Conservation (phyloP, 1,140 invertebrate genomes). For the Lordiphosa clarofinis region DNA sequence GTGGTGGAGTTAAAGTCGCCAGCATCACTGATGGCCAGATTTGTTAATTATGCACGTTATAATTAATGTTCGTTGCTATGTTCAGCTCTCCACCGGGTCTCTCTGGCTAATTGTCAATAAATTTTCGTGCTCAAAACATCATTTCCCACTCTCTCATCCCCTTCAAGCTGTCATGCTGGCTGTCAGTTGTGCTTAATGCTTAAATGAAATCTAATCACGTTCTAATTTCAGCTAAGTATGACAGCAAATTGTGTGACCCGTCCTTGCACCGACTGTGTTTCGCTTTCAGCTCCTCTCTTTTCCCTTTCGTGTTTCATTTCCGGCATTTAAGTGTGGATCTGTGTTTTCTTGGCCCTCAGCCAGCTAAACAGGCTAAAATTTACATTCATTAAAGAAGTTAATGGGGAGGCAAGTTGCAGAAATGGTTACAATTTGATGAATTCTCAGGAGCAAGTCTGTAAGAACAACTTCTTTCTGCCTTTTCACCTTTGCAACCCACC, state of each 20-base stretch:
- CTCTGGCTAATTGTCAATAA: slow-evolving; percentile 62
- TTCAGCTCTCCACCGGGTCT: slow-evolving; percentile 2
- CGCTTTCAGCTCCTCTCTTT: slow-evolving; percentile 6
- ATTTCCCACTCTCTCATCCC: slow-evolving; percentile 33
- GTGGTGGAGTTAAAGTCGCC: slow-evolving; percentile 36
- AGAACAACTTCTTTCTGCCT: not conserved
- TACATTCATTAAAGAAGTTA: slow-evolving; percentile 28
- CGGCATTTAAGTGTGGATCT: slow-evolving; percentile 43
- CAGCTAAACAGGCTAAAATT: slow-evolving; percentile 29
- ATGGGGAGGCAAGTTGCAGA: too few species aligned
- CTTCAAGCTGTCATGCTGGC: slow-evolving; percentile 51
- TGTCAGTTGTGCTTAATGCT: slow-evolving; percentile 69
- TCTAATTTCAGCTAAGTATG: slow-evolving; percentile 71
- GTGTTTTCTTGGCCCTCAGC: slow-evolving; percentile 33
- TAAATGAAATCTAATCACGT: slow-evolving; percentile 77
- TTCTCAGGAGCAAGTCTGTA: not conserved
- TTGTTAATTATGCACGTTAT: slow-evolving; percentile 73
- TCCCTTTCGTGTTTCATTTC: slow-evolving; percentile 59
- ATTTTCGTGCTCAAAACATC: slow-evolving; percentile 65
- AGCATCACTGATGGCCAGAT: slow-evolving; percentile 51
- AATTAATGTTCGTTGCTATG: slow-evolving; percentile 52
- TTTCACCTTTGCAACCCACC: slow-evolving; percentile 13
- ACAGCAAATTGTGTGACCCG: slow-evolving; percentile 46
- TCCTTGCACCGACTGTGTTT: not conserved
- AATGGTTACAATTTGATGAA: not conserved